phyloP scores from a whole-genome alignment of 2,888 invertebrate species.

The Antheraea yamamai region DNA sequence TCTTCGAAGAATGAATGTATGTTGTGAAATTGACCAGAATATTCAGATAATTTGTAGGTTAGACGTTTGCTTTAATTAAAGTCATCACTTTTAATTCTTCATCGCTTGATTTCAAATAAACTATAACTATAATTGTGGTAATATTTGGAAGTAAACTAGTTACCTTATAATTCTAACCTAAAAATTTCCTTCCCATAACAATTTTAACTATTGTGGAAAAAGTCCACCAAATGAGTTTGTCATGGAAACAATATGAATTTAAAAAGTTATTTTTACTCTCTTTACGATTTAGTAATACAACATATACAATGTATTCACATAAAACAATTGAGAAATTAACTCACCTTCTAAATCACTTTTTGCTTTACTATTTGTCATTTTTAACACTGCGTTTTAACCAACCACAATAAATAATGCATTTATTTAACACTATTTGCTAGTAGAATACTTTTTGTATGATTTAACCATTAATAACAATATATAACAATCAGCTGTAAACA shows the following conservation, averaged over 20 bases:
- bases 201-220: not conserved
- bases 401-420: slow-evolving; percentile 5
- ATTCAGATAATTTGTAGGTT: too few species aligned
- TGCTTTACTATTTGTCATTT: slow-evolving; percentile 5
- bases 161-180: not conserved
- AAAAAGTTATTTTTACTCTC: not conserved
- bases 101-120: too few species aligned
- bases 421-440: not conserved
- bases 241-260: not conserved
- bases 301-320: not conserved
- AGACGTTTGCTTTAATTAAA: too few species aligned
- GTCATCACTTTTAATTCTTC: too few species aligned
- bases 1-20: too few species aligned
- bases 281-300: not conserved
- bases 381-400: not conserved
- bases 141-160: not conserved
- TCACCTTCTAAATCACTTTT: not conserved
- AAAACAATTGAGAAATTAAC: not conserved
- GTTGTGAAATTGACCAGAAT: too few species aligned
- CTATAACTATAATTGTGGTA: too few species aligned
- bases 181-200: not conserved
- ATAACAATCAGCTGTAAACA: slow-evolving; percentile 11
- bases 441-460: not conserved
- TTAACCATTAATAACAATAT: not conserved
- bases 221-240: not conserved